Conservation (phyloP, 2,113 vertebrate species). For the Tyto alba region DNA sequence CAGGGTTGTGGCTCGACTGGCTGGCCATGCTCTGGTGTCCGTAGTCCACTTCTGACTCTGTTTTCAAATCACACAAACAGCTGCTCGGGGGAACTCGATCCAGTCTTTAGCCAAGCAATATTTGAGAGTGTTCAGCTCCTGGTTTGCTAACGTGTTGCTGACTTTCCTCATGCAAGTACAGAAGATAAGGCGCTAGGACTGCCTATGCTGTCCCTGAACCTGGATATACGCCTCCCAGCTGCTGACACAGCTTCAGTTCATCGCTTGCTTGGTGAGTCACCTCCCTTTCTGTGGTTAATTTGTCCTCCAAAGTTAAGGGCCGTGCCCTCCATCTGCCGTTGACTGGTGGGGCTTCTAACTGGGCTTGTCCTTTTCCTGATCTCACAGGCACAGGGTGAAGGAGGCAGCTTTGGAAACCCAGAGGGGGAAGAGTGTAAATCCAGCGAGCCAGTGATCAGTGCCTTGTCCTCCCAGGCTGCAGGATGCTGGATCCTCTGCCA, state of each 20-base stretch:
- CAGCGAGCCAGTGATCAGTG: neutral
- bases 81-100: neutral
- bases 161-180: neutral
- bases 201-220: neutral
- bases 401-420: neutral
- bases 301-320: neutral
- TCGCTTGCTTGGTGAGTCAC: neutral
- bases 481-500: neutral
- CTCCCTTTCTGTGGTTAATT: neutral
- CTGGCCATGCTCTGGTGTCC: neutral
- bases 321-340: neutral
- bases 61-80: neutral
- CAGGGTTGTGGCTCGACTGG: fast-evolving
- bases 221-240: neutral
- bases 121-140: neutral
- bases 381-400: fast-evolving
- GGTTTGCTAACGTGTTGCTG: neutral
- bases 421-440: neutral
- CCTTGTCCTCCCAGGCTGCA: fast-evolving
- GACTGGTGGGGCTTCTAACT: neutral
- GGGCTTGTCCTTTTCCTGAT: neutral
- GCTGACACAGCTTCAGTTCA: neutral
- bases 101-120: neutral
- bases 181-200: neutral
- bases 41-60: neutral